These are phyloP conservation scores for Lerista edwardsae DNA, from an alignment of 2,797 vertebrate genomes.

Conservation along the genomic window DNA sequence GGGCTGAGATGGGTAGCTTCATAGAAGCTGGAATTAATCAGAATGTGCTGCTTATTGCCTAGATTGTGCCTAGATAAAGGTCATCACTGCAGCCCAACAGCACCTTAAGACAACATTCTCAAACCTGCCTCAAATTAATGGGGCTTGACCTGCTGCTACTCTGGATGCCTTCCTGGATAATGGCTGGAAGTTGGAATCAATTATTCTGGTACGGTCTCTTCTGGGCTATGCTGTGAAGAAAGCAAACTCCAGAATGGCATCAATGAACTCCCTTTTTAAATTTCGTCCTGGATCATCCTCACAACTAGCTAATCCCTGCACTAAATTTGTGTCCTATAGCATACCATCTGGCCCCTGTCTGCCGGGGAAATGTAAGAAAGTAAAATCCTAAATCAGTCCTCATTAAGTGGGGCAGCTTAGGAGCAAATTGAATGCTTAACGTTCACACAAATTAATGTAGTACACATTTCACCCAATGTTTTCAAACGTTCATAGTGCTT, in stretches of 20 bases:
- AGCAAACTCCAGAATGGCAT: background rate
- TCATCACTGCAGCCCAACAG: background rate
- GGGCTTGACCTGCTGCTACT: background rate
- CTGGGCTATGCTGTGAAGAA: background rate
- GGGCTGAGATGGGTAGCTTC: background rate
- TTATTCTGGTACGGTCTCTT: background rate
- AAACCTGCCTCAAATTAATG: background rate
- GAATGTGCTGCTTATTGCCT: background rate
- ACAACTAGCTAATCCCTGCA: background rate
- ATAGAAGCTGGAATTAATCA: background rate
- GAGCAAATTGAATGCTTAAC: background rate
- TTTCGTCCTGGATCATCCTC: background rate
- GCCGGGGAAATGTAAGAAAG: background rate
- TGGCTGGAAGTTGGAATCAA: background rate
- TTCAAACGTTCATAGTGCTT: background rate
- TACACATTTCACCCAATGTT: too few species aligned
- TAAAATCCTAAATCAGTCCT: background rate
- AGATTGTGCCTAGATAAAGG: background rate
- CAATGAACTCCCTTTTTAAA: background rate
- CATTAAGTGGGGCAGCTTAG: background rate
- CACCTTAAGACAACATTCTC: constrained; percentile 8
- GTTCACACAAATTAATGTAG: background rate
- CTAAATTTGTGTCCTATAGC: background rate
- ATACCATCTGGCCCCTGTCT: background rate
- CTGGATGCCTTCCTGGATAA: background rate